These are phyloP conservation scores for Microtus richardsoni DNA, from an alignment of 2,113 vertebrate species.

Conservation along the genomic window DNA sequence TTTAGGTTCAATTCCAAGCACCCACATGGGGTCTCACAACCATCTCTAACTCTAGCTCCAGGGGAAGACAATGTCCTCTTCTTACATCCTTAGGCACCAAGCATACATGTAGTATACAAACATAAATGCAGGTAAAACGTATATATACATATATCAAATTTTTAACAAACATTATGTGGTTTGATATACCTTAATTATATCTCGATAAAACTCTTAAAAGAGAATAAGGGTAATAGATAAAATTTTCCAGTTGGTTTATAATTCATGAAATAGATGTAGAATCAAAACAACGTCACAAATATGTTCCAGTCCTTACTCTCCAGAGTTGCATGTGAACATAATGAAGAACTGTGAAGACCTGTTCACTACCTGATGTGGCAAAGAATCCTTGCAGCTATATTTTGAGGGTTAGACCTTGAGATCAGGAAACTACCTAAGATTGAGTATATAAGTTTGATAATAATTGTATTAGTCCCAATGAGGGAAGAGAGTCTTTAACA, in stretches of 20 bases:
- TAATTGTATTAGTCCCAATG: neutral
- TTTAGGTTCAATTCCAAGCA: neutral
- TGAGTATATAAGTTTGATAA: neutral
- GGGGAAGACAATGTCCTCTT: neutral
- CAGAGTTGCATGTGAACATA: neutral
- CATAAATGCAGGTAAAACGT: neutral
- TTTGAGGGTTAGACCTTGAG: neutral
- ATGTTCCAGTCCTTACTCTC: neutral
- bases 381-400: neutral
- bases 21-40: neutral
- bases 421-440: neutral
- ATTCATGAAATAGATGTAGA: neutral
- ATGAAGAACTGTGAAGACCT: neutral
- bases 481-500: neutral
- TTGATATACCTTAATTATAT: neutral
- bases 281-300: neutral
- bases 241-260: neutral
- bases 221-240: neutral
- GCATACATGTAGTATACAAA: neutral
- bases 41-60: neutral
- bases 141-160: neutral
- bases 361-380: neutral
- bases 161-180: neutral
- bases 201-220: slow-evolving; percentile 23
- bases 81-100: neutral